A percentile compares a stretch with the other conserved stretches of the same genome.
Evolutionary conservation across 2,113 vertebrate genomes (phyloP).

Genomic region (Lepus timidus): DNA sequence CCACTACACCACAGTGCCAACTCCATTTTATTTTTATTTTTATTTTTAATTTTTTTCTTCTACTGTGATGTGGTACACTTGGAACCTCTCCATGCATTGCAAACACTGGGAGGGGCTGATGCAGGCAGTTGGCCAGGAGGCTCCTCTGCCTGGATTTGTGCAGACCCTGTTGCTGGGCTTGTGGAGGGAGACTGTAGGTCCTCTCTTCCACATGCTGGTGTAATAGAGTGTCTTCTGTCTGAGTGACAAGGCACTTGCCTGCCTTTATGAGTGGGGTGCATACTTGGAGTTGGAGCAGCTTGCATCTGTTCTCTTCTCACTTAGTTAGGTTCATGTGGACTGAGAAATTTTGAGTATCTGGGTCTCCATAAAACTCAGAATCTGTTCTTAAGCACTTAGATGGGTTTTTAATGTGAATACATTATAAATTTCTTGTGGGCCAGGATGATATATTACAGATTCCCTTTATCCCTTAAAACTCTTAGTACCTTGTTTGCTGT

Average conservation of each 20-base stretch:
- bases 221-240: background rate
- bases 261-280: background rate
- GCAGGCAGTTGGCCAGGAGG: background rate
- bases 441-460: background rate
- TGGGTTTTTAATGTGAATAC: conserved; percentile 38
- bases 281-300: background rate
- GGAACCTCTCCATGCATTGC: background rate
- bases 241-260: background rate
- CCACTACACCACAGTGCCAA: too few relatives aligned
- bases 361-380: conserved; percentile 11
- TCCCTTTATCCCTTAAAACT: conserved; percentile 19
- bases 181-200: background rate
- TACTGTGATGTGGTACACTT: background rate
- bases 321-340: background rate
- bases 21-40: too few relatives aligned
- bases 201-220: background rate
- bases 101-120: background rate
- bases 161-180: background rate
- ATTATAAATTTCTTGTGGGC: background rate
- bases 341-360: background rate
- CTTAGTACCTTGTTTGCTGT: background rate
- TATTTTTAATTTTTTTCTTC: background rate
- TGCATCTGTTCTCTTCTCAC: background rate
- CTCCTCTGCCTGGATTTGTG: background rate
- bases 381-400: background rate